Base-by-base conservation (phyloP, 2,888 invertebrate species). In the Idaea straminata region DNA sequence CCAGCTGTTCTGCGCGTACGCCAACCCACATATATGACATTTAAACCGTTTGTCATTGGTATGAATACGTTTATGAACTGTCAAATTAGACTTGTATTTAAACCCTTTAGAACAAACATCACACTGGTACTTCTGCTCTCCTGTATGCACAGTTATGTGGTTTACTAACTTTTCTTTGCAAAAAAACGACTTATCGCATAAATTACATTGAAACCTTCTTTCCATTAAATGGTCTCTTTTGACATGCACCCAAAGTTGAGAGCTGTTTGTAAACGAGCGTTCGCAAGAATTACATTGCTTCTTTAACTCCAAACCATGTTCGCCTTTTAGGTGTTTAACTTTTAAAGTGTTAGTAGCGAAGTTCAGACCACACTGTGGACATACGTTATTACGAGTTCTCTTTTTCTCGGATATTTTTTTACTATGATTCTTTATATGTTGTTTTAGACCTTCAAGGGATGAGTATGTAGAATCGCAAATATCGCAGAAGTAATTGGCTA, bases 251-350 rank as follows among this genome's bases (percentile, higher is more conserved):
- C 34, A 75, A 69, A 13, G 74, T 69, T 34, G 76, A 72, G 7
- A 72, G 74, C 13, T 66, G 0, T 69, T 66, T 13, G 13, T 47
- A 59, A 84, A 88, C 0, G 71, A 69, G 65, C 78, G 82, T 3
- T 83, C 83, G 67, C 89, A 89, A 0, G 81, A 82, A n/a, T 82
- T 77, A 64, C 86, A 87, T 61, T 77, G 77, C 10, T 76, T 67
- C 0, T 62, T 67, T 4, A 59, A 36, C 15, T 67, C 68, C 0
- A 77, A 71, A 0, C 81, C 83, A 63, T 86, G 87, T 0, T 71
- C 79, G 3, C 76, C 70, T 0, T 67, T 71, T 61, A 83, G 68
- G 66, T 87, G 86, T 72, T 73, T 15, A 74, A 72, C 59, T 81
- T 84, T 59, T 69, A 73, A 0, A 72, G 69, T 25, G 77, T 47